These are phyloP conservation scores for Lepilemur ruficaudatus DNA, from an alignment of 2,797 vertebrate species.

Conservation along the genomic window DNA sequence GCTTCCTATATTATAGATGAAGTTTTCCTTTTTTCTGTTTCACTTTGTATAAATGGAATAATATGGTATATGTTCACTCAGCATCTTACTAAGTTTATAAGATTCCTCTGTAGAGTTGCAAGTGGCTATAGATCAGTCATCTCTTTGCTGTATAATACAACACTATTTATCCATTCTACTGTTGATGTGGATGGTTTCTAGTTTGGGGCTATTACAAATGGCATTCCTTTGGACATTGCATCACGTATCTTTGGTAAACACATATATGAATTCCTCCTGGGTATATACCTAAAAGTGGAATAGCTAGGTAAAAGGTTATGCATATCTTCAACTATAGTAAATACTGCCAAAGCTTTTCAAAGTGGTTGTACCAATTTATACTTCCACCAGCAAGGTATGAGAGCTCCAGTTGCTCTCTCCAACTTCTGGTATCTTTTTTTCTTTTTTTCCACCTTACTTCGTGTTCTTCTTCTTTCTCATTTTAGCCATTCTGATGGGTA, in stretches of 20 bases:
- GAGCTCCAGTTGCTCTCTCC: background rate
- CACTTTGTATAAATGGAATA: background rate
- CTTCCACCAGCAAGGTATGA: background rate
- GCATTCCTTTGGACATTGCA: background rate
- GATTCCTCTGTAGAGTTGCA: background rate
- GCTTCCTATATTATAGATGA: background rate
- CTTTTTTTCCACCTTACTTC: background rate
- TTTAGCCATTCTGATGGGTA: background rate
- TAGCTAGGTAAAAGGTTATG: background rate
- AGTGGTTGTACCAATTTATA: background rate
- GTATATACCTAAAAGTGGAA: background rate
- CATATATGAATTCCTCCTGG: background rate
- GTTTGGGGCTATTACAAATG: background rate
- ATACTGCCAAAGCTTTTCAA: background rate
- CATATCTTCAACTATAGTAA: background rate
- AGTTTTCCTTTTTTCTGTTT: background rate
- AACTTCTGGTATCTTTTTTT: background rate
- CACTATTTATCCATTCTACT: too few species aligned
- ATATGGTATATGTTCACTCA: too few species aligned
- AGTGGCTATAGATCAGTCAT: background rate
- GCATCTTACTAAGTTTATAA: background rate
- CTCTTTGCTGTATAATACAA: background rate
- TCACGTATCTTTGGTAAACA: background rate
- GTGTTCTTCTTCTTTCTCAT: background rate
- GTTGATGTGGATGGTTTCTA: background rate